Evolutionary conservation across 1,140 invertebrate genomes (phyloP), one percentile per base, ranked within the genome.

Genomic region (Nasonia giraulti): DNA sequence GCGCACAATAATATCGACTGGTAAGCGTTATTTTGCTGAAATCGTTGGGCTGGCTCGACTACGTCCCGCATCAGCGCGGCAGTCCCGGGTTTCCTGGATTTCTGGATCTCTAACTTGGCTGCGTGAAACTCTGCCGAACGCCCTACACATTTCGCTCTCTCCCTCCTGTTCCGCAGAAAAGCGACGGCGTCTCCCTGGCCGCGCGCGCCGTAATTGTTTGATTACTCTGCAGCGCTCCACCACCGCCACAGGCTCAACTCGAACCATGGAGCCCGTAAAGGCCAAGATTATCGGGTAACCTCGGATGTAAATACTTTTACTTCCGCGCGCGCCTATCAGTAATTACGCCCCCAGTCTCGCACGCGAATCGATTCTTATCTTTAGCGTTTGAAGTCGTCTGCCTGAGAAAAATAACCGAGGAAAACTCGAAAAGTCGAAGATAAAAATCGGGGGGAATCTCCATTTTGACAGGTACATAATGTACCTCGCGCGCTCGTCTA

Each of bases 11-110:
- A 91, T 92, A 93, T 93, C 90, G 91, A 92, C 90, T 89, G 88
- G 89, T 89, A 89, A 91, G 90, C 89, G 86, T 92, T 93, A 93
- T 93, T 93, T 92, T 89, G 91, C 88, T 90, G 90, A 91, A 92
- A 90, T 92, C 90, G 89, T 89, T 89, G 84, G 83, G 82, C 87
- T 44, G 27, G 74, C 40, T 44, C 40, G 40, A 31, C 69, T 27
- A 33, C 74, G 75, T 55, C 62, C 62, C 62, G 81, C 73, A 68
- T 76, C 71, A 82, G 31, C 7, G 6, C 86, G 79, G 88, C 88
- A n/a, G 75, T 40, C 68, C 87, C 82, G 84, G 85, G 84, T 88
- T 87, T 88, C 87, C 87, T 86, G 84, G 85, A 87, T 89, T 87
- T 85, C 87, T 84, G 83, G 86, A 69, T 69, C 68, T 77, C 81